Conservation (phyloP, 2,888 invertebrate species). For the Sphaerophoria rueppellii region DNA sequence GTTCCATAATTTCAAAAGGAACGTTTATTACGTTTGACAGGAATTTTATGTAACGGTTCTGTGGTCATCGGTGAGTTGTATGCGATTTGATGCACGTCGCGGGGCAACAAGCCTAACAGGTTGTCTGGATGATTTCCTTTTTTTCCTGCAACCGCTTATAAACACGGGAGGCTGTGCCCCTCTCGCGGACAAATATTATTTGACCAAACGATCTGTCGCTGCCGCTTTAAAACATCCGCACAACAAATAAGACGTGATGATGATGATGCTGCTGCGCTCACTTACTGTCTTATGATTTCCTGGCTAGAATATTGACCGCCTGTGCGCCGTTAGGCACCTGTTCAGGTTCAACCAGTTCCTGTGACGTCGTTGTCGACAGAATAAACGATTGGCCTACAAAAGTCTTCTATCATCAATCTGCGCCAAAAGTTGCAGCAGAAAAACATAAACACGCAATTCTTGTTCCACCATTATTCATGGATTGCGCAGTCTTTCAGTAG, state of each 20-base stretch:
- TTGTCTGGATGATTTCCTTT: slow-evolving; percentile 59
- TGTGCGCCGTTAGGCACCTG: slow-evolving; percentile 71
- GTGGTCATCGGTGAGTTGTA: slow-evolving; percentile 18
- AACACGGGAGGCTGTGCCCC: not conserved
- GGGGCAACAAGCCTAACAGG: slow-evolving; percentile 51
- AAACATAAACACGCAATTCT: slow-evolving; percentile 40
- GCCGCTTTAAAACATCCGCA: slow-evolving; percentile 34
- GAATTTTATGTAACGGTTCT: slow-evolving; percentile 70
- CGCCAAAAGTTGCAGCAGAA: slow-evolving; percentile 22
- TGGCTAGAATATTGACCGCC: slow-evolving; percentile 61
- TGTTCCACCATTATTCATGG: slow-evolving; percentile 66
- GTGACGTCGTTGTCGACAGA: slow-evolving; percentile 56
- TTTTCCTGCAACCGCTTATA: slow-evolving; percentile 30
- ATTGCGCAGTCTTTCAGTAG: slow-evolving; percentile 46
- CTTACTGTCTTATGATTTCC: slow-evolving; percentile 50
- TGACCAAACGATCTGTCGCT: slow-evolving; percentile 36
- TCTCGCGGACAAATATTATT: not conserved
- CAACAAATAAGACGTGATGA: slow-evolving; percentile 32
- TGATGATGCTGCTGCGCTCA: not conserved
- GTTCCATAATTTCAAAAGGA: slow-evolving; percentile 55
- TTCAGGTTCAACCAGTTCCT: slow-evolving; percentile 70
- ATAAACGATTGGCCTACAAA: slow-evolving; percentile 72
- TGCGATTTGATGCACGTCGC: slow-evolving; percentile 13
- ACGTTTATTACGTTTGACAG: slow-evolving; percentile 64
- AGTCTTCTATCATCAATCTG: slow-evolving; percentile 64